Evolutionary conservation across 1,140 invertebrate genomes (phyloP), one percentile per base, ranked within the genome.

Genomic region (Zophobas morio): DNA sequence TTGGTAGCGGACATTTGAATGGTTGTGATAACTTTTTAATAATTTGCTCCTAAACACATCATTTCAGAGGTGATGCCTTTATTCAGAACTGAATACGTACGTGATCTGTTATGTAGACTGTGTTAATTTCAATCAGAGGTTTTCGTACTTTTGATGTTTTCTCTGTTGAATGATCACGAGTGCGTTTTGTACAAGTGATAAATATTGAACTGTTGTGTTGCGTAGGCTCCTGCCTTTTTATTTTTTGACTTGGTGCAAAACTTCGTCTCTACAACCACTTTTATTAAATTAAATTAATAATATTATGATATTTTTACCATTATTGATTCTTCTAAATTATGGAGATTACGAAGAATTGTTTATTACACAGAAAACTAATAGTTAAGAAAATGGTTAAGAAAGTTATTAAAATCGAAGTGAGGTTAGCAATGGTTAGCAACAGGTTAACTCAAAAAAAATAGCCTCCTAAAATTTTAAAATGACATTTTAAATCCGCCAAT

Each of bases 1-100:
- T 97, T 8, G 94, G 92, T 77, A 99, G 95, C 2, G 98, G 98
- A 57, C 99, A 94, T 88, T 96, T 96, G 84, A 99, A 99, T 2
- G 97, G 96, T 84, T 94, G 94, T n/a, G 90, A 92, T 0, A 99
- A 84, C 81, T 93, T 93, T 76, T 91, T 91, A 75, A 99, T 97
- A 8, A 95, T 86, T 56, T 89, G 89, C 87, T 96, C 94, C 92
- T 96, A 86, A 47, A 87, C 85, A 84, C 75, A 66, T 73, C 2
- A 3, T 56, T 56, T 56, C 1, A 51, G 49, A n/a, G n/a, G 32
- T n/a, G 33, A 51, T 20, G 20, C 20, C 20, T 20, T 20, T 20
- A 20, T 20, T 20, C 20, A 51, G 33, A 51, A 3, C 2, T 2
- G 6, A 33, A 20, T 20, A 78, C 74, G 77, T 82, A 82, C 82